Percentiles rank a stretch among this genome's conserved stretches.
These are phyloP conservation scores for Plusia festucae DNA, from an alignment of 2,888 invertebrate genomes.

Conservation along the genomic window DNA sequence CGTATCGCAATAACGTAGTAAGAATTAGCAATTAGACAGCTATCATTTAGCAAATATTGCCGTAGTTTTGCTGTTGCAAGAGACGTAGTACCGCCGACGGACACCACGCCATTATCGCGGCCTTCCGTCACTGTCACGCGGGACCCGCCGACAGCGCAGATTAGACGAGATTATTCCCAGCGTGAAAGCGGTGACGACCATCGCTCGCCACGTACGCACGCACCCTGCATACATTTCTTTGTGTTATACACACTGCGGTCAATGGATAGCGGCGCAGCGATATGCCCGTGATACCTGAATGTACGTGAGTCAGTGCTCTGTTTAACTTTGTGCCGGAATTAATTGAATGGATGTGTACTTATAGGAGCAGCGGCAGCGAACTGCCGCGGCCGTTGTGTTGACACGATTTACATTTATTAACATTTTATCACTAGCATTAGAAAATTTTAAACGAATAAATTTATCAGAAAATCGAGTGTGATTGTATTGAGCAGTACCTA, in stretches of 20 bases:
- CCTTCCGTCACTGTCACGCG: slow-evolving; percentile 28
- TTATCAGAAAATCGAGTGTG: too few species aligned
- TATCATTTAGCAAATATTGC: too few species aligned
- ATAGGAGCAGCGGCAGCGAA: slow-evolving; percentile 6
- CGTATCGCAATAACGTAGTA: too few species aligned
- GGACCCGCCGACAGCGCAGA: slow-evolving; percentile 19
- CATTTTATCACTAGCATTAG: not conserved
- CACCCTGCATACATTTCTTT: not conserved
- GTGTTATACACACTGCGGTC: slow-evolving; percentile 6
- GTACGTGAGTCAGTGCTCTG: slow-evolving; percentile 12
- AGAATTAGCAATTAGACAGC: too few species aligned
- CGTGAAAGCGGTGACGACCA: slow-evolving; percentile 7
- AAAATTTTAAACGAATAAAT: too few species aligned
- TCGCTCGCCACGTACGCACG: slow-evolving; percentile 16
- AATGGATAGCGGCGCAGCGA: slow-evolving; percentile 21
- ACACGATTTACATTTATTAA: not conserved
- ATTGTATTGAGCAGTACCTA: too few species aligned
- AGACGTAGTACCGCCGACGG: too few species aligned
- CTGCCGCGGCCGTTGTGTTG: slow-evolving; percentile 3
- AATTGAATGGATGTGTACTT: slow-evolving; percentile 23
- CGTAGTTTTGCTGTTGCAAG: too few species aligned
- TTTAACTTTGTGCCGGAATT: slow-evolving; percentile 22
- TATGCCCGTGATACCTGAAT: not conserved
- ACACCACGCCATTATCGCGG: slow-evolving; percentile 23
- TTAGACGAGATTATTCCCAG: slow-evolving; percentile 14